These are phyloP conservation scores for Garrulus glandarius DNA, from an alignment of 2,797 vertebrate genomes.

Conservation along the genomic window DNA sequence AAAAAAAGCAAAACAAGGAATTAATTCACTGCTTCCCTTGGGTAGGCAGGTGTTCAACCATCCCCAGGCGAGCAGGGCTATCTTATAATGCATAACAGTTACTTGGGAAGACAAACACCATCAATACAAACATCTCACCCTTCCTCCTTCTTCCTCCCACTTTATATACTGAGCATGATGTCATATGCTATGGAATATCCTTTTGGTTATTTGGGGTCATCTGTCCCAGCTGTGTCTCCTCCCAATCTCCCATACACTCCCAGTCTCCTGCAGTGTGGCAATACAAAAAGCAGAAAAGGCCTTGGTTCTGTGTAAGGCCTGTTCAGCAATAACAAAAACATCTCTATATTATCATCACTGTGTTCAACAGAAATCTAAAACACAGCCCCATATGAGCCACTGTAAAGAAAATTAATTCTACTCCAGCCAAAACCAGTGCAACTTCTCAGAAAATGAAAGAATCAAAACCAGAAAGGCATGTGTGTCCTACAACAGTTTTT, in stretches of 20 bases:
- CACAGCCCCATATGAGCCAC: neutral
- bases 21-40: neutral
- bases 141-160: neutral
- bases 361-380: neutral
- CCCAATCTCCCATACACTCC: neutral
- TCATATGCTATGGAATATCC: neutral
- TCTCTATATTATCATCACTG: neutral
- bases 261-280: fast-evolving
- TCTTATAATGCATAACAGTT: fast-evolving
- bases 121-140: neutral
- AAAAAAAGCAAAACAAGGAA: neutral
- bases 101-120: neutral
- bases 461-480: neutral
- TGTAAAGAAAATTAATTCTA: neutral
- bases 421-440: neutral
- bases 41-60: neutral
- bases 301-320: neutral
- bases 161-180: neutral
- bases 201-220: neutral
- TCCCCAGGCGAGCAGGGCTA: neutral
- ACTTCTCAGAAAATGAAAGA: neutral
- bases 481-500: neutral
- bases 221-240: neutral
- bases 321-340: neutral
- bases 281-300: neutral